phyloP scores from a whole-genome alignment of 2,797 vertebrate genomes.

The Galagoides demidoff region DNA sequence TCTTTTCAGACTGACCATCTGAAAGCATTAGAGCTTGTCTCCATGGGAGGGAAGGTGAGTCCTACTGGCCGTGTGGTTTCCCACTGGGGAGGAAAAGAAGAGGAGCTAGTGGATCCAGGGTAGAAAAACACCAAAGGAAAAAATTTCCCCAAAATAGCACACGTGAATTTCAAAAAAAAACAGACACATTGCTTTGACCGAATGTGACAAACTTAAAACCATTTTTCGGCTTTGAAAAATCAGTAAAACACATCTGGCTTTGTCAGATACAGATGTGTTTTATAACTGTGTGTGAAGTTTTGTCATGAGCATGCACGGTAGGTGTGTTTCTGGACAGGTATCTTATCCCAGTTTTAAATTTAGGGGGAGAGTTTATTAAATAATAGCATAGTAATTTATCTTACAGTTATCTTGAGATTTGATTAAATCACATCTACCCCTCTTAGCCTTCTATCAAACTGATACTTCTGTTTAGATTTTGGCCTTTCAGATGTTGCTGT shows the following conservation, averaged over 20 bases:
- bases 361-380: neutral
- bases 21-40: constrained; percentile 40
- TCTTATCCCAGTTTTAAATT: constrained; percentile 53
- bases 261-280: constrained; percentile 84
- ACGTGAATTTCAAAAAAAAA: constrained; percentile 69
- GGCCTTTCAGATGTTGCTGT: constrained; percentile 1
- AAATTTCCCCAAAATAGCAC: constrained; percentile 59
- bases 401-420: constrained; percentile 67
- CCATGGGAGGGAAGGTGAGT: constrained; percentile 74
- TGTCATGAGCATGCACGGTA: constrained; percentile 53
- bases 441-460: constrained; percentile 15
- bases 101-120: constrained; percentile 65
- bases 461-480: neutral
- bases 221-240: constrained; percentile 68
- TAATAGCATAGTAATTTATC: neutral
- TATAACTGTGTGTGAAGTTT: constrained; percentile 55
- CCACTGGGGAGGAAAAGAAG: constrained; percentile 61
- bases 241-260: constrained; percentile 76
- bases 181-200: constrained; percentile 80
- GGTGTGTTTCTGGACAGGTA: constrained; percentile 75
- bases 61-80: constrained; percentile 73
- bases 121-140: constrained; percentile 82
- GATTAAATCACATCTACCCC: neutral
- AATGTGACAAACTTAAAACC: constrained; percentile 70
- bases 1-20: constrained; percentile 66